Conservation (phyloP, 2,888 invertebrate genomes). For the Antheraea assamensis region DNA sequence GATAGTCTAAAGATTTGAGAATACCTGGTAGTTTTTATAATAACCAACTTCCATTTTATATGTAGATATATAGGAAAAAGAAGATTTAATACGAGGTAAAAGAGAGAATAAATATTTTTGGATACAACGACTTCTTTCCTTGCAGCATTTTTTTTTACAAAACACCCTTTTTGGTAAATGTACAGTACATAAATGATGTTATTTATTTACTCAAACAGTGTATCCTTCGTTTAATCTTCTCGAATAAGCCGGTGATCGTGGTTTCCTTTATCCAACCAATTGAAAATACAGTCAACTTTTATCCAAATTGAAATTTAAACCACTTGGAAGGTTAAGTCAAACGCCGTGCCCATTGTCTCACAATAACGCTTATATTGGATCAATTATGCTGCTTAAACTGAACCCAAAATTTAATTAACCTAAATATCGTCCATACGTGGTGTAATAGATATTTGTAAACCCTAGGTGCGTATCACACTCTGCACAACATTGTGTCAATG, state of each 20-base stretch:
- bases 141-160: too few relatives aligned
- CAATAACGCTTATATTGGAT: background rate
- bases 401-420: background rate
- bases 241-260: background rate
- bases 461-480: conserved; percentile 7
- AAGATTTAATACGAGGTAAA: too few relatives aligned
- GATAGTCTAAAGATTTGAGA: too few relatives aligned
- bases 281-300: background rate
- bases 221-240: background rate
- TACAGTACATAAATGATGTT: too few relatives aligned
- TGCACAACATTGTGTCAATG: conserved; percentile 19
- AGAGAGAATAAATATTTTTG: too few relatives aligned
- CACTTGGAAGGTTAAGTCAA: background rate
- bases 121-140: too few relatives aligned
- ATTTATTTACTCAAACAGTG: too few relatives aligned
- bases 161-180: too few relatives aligned
- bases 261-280: background rate
- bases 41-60: too few relatives aligned
- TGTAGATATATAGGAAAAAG: too few relatives aligned
- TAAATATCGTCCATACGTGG: background rate
- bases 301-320: background rate
- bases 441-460: background rate
- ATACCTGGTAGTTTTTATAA: too few relatives aligned
- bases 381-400: background rate
- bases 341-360: background rate